A percentile compares a stretch with the other conserved stretches of the same genome.
These are phyloP conservation scores for Serilophus lunatus DNA, from an alignment of 2,113 vertebrate genomes.

Conservation along the genomic window DNA sequence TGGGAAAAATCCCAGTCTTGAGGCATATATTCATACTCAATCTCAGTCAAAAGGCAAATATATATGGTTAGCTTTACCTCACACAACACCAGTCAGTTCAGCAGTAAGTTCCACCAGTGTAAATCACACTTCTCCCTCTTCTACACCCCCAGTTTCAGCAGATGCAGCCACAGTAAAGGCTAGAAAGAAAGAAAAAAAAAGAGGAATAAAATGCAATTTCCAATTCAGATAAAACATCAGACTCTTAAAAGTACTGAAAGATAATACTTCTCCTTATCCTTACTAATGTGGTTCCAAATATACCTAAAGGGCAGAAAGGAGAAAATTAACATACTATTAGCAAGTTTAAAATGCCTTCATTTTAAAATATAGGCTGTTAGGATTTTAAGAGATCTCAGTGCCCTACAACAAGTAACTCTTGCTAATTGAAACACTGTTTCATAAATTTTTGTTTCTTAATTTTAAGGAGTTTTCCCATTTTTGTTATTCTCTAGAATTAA, in stretches of 20 bases:
- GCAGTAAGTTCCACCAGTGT: slow-evolving; percentile 15
- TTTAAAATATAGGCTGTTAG: not conserved
- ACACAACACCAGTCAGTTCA: slow-evolving; percentile 20
- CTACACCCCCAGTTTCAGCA: slow-evolving; percentile 40
- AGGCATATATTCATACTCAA: not conserved
- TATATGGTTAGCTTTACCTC: slow-evolving; percentile 47
- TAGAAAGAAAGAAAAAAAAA: not conserved
- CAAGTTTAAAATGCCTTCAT: not conserved
- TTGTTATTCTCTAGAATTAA: not conserved
- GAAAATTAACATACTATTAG: not conserved
- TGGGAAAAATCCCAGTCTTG: not conserved
- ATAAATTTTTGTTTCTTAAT: not conserved
- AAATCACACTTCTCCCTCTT: slow-evolving; percentile 43
- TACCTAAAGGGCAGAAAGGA: not conserved
- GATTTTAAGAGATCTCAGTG: not conserved
- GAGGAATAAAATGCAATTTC: slow-evolving; percentile 20
- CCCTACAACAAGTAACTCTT: not conserved
- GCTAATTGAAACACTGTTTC: not conserved
- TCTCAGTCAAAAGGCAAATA: not conserved
- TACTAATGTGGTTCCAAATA: not conserved
- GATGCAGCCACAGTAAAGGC: slow-evolving; percentile 25
- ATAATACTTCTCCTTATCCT: not conserved
- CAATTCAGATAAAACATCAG: slow-evolving; percentile 33
- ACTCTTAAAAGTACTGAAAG: not conserved
- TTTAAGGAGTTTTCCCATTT: not conserved